These are phyloP conservation scores for Incurvaria masculella DNA, from an alignment of 2,888 invertebrate species.

Conservation along the genomic window DNA sequence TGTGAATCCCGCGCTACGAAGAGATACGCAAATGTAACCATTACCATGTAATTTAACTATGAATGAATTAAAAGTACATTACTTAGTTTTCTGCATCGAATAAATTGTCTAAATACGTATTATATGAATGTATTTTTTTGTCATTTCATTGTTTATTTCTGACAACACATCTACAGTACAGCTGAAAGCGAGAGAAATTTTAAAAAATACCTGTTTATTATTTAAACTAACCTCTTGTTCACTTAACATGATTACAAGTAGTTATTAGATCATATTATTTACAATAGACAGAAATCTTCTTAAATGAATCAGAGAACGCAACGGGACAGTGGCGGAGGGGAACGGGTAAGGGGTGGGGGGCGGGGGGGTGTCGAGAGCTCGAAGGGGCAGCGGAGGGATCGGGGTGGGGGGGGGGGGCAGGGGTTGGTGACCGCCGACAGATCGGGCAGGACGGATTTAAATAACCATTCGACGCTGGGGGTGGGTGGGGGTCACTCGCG, in stretches of 20 bases:
- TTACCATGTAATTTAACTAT: conserved; percentile 48
- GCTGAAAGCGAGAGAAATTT: conserved; percentile 56
- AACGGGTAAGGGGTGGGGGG: conserved; percentile 6
- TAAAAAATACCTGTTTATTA: conserved; percentile 56
- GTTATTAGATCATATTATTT: conserved; percentile 41
- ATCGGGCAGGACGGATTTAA: conserved; percentile 31
- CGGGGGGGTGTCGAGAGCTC: conserved; percentile 19
- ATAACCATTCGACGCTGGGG: conserved; percentile 25
- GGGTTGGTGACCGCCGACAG: conserved; percentile 16
- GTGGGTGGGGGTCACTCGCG: neutral
- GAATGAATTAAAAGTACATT: conserved; percentile 45
- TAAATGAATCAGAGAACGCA: neutral
- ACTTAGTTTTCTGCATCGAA: conserved; percentile 44
- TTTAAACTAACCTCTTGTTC: conserved; percentile 52
- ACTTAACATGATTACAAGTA: conserved; percentile 52
- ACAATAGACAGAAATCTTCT: conserved; percentile 44
- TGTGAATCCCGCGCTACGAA: neutral
- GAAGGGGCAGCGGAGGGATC: conserved; percentile 18
- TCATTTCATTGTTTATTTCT: conserved; percentile 48
- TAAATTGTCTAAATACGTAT: conserved; percentile 46
- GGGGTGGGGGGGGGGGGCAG: conserved; percentile 9
- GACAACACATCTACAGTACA: conserved; percentile 58
- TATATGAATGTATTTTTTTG: conserved; percentile 47
- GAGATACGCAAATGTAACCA: conserved; percentile 3
- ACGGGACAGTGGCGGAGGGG: conserved; percentile 16